Base-by-base conservation (phyloP, 2,888 invertebrate genomes). In the Hetaerina titia region DNA sequence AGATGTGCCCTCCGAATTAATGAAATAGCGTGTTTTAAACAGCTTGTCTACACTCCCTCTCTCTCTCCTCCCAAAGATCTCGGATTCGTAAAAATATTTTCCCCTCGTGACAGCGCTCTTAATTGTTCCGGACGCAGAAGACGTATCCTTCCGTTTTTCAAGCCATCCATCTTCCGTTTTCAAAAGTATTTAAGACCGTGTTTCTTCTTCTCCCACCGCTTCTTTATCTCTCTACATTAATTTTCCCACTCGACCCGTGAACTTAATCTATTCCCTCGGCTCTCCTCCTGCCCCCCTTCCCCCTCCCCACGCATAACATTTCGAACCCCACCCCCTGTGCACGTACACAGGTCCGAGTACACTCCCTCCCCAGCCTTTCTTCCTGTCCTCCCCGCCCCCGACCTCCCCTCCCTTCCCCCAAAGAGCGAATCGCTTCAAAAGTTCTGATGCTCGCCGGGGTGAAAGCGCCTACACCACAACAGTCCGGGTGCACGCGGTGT, bases 101-200 rank as follows among this genome's bases (percentile, higher is more conserved):
- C 57, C 57, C 17, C n/a, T 89, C 89, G n/a, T 89, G 89, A 89
- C 89, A n/a, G 89, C 57, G n/a, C 89, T 58, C 58, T 89, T 89
- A 89, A 89, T 89, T 89, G 89, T 57, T 89, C 89, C 89, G 89
- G 89, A 56, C 89, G n/a, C 58, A 58, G 57, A 89, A 89, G 89
- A 89, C 89, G 56, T 81, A 81, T 89, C 89, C 56, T 89, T 89
- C 89, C 89, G 58, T 89, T 89, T 89, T 89, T 58, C 89, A n/a
- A 89, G 57, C 89, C n/a, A 89, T 89, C 89, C 89, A 22, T 89
- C 89, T 89, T 58, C 22, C 56, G n/a, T 89, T 89, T 89, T 57
- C 11, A 58, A 81, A 81, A n/a, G 57, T 89, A 58, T 89, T 89
- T 89, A 89, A 89, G 89, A 13, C 89, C 89, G 25, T 89, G 89